Percentiles rank a stretch among this genome's conserved stretches.
Evolutionary conservation across 2,113 vertebrate genomes (phyloP).

Genomic region (Narcine bancroftii): DNA sequence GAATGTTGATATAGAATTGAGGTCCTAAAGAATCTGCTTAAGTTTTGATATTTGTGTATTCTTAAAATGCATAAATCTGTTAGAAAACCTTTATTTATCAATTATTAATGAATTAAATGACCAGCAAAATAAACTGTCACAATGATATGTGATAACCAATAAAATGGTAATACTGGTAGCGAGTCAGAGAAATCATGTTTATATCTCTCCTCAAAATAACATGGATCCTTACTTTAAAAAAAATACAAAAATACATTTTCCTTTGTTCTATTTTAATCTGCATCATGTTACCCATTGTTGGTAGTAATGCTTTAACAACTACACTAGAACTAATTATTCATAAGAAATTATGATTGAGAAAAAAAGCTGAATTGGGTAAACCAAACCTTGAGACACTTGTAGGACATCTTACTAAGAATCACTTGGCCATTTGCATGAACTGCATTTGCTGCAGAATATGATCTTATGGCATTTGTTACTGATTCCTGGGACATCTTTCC

Average conservation of each 20-base stretch:
- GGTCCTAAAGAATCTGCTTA: no score
- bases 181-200: neutral
- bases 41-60: no score
- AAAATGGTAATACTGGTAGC: neutral
- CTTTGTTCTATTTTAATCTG: neutral
- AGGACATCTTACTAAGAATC: neutral
- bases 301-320: neutral
- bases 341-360: neutral
- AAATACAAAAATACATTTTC: neutral
- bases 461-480: neutral
- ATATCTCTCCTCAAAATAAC: neutral
- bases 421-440: neutral
- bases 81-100: neutral
- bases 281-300: neutral
- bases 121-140: neutral
- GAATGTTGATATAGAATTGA: no score
- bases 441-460: conserved; percentile 19
- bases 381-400: no score
- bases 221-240: neutral
- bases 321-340: neutral
- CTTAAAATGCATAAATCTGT: neutral
- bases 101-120: neutral
- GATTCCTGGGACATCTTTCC: neutral
- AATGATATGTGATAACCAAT: neutral
- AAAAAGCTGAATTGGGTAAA: neutral